A percentile compares a stretch with the other conserved stretches of the same genome.
These are phyloP conservation scores for Hoplias malabaricus DNA, from an alignment of 2,113 vertebrate genomes.

Conservation along the genomic window DNA sequence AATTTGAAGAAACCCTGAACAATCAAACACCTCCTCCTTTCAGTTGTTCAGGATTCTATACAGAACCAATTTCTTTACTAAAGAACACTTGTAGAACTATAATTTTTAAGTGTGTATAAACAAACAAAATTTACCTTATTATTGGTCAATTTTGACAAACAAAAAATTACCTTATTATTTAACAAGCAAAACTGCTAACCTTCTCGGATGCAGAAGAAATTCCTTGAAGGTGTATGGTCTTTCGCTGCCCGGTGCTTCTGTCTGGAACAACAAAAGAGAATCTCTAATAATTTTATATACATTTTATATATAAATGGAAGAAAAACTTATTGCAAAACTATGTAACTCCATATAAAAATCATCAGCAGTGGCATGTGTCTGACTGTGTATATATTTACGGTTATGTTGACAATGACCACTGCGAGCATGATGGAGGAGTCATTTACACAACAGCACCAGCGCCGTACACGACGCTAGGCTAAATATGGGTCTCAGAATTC, in stretches of 20 bases:
- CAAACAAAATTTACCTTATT: no score
- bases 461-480: not conserved
- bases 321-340: slow-evolving; percentile 35
- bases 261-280: slow-evolving; percentile 77
- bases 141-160: no score
- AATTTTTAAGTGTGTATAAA: no score
- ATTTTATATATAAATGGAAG: slow-evolving; percentile 27
- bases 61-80: no score
- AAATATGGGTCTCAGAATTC: slow-evolving; percentile 10
- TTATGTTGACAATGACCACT: not conserved
- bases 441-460: slow-evolving; percentile 31
- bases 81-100: no score
- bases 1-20: no score
- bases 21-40: no score
- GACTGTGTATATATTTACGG: slow-evolving; percentile 3
- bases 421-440: not conserved
- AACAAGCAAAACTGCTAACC: slow-evolving; percentile 68
- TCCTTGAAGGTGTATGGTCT: slow-evolving; percentile 97
- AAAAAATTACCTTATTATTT: no score
- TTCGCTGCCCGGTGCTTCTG: slow-evolving; percentile 90
- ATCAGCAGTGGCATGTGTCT: not conserved
- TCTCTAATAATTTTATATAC: not conserved
- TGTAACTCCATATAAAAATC: not conserved
- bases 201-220: slow-evolving; percentile 97
- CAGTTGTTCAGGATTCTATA: no score